A percentile compares a stretch with the other conserved stretches of the same genome.
Evolutionary conservation across 1,140 invertebrate species (phyloP).

Genomic region (Bombus superbus): DNA sequence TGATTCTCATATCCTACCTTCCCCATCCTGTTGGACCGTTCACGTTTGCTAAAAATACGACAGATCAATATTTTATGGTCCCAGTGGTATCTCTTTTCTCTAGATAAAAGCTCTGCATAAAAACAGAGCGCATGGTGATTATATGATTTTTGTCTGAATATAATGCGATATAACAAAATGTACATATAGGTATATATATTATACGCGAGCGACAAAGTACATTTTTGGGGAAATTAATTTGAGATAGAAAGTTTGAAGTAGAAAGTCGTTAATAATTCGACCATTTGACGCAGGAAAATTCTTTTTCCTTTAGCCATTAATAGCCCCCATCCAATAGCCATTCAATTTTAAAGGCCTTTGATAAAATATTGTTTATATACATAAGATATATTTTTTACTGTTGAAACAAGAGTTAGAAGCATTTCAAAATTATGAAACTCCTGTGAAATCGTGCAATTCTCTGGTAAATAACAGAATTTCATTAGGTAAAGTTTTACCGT

Average conservation of each 20-base stretch:
- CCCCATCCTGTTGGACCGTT: not conserved
- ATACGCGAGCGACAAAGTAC: no score
- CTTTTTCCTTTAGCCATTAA: no score
- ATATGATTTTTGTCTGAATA: not conserved
- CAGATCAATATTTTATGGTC: conserved; percentile 4
- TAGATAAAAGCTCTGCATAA: not conserved
- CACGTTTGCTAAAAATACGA: conserved; percentile 20
- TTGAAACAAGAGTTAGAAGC: no score
- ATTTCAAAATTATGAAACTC: no score
- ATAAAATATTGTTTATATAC: not conserved
- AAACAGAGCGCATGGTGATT: not conserved
- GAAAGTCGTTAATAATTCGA: not conserved
- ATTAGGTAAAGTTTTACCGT: no score
- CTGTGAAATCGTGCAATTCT: no score
- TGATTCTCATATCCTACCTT: not conserved
- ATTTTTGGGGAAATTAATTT: no score
- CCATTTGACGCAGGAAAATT: no score
- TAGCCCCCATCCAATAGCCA: no score
- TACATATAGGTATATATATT: no score
- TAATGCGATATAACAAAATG: not conserved
- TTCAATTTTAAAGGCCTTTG: not conserved
- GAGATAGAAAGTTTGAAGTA: not conserved
- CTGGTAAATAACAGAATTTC: no score
- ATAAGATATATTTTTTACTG: no score
- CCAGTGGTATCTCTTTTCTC: not conserved